Conservation (phyloP, 2,113 vertebrate species). For the Otus sunia region DNA sequence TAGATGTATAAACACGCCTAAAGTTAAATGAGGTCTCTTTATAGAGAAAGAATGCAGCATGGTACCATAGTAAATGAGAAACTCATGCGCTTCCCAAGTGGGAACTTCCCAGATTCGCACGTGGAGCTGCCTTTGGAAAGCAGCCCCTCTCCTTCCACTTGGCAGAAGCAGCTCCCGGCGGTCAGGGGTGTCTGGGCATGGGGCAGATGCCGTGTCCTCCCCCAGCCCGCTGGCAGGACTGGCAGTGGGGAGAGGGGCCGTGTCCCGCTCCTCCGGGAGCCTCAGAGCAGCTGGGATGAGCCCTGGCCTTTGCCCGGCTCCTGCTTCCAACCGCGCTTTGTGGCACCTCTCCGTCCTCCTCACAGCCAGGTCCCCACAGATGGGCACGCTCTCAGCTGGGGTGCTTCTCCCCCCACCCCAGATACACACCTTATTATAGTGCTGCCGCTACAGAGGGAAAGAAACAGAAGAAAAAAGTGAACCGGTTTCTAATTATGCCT, state of each 20-base stretch:
- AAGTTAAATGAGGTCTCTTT: conserved; percentile 50
- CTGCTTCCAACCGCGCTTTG: fast-evolving
- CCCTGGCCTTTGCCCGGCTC: background rate
- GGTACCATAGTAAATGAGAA: conserved; percentile 40
- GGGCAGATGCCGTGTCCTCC: no score
- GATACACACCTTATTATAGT: background rate
- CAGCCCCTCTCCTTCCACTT: background rate
- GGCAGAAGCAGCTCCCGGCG: background rate
- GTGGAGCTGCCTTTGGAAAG: background rate
- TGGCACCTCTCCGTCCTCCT: background rate
- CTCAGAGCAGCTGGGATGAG: background rate
- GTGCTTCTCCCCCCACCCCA: background rate
- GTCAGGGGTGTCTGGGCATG: background rate
- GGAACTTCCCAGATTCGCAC: background rate
- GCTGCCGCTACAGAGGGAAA: background rate
- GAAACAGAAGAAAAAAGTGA: background rate
- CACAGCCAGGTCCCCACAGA: fast-evolving
- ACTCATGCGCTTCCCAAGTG: conserved; percentile 4
- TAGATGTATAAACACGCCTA: conserved; percentile 55
- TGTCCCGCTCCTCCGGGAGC: background rate
- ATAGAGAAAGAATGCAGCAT: conserved; percentile 20
- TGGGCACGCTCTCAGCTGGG: fast-evolving
- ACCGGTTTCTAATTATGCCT: conserved; percentile 64
- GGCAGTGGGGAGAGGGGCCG: background rate
- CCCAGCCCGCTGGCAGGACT: background rate